Conservation (phyloP, 1,140 invertebrate genomes). For the Temnothorax longispinosus region DNA sequence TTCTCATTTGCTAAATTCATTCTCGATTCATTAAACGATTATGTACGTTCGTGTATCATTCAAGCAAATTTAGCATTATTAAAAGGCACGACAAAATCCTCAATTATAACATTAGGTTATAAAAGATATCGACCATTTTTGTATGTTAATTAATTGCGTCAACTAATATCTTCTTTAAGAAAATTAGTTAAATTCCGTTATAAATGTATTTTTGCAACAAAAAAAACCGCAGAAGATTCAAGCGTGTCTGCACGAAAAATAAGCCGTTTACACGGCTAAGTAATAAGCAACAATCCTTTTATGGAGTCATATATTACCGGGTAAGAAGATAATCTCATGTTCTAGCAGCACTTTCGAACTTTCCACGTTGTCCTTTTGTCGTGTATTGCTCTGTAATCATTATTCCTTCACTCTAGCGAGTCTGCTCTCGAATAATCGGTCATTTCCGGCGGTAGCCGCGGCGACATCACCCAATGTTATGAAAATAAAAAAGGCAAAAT, state of each 20-base stretch:
- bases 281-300: constrained; percentile 46
- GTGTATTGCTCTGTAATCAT: constrained; percentile 48
- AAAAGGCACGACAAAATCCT: not conserved
- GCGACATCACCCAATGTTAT: constrained; percentile 53
- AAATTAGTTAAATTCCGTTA: not conserved
- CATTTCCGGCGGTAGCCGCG: constrained; percentile 64
- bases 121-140: not conserved
- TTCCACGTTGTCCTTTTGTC: constrained; percentile 54
- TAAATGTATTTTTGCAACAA: not conserved
- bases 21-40: constrained; percentile 22
- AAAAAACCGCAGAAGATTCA: not conserved
- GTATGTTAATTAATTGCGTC: not conserved
- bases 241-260: constrained; percentile 8
- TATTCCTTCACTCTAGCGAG: constrained; percentile 48
- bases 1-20: not conserved
- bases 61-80: not conserved
- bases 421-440: constrained; percentile 64
- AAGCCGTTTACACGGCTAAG: constrained; percentile 25
- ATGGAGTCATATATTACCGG: constrained; percentile 42
- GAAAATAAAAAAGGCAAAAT: constrained; percentile 48
- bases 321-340: constrained; percentile 31
- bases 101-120: constrained; percentile 11
- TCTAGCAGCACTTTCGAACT: constrained; percentile 53
- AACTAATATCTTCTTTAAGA: not conserved
- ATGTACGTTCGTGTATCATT: not conserved